Evolutionary conservation across 23 tunicate genomes (phyloP), one percentile per base, ranked within the genome.

Genomic region (Ciona savignyi): DNA sequence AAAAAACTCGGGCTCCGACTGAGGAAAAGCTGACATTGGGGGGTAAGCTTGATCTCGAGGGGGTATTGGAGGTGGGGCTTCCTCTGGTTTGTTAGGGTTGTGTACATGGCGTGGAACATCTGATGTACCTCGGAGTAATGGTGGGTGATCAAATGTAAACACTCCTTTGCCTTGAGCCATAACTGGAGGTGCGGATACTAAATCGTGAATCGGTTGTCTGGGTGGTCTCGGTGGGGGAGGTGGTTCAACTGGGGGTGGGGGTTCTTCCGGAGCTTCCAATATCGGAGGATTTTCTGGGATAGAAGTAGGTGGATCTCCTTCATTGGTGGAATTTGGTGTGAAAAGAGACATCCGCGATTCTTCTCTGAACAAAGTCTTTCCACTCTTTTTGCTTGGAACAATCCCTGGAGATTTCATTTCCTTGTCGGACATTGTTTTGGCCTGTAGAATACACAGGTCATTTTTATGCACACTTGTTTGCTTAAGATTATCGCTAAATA

Each of bases 391-490:
- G 74, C 96, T 82, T 29, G 80, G 78, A 1, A 73, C 79, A 30
- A 75, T 89, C 6, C 96, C 96, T 0, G 96, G 96, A 3, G 96
- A 89, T 60, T 83, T 83, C 28, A 83, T 78, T 48, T 89, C 96
- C 35, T 89, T 89, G 64, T 89, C 96, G 25, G 85, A 71, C 70
- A 78, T 63, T 11, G 77, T 26, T 27, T 81, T 78, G 21, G 80
- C 73, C 96, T 88, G 81, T 56, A 76, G 67, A 28, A 33, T 22
- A 70, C 21, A 30, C 15, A 33, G 25, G 25, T 23, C n/a, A n/a
- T n/a, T n/a, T n/a, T n/a, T n/a, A n/a, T n/a, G n/a, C n/a, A n/a
- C n/a, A n/a, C n/a, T n/a, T n/a, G n/a, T n/a, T n/a, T n/a, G n/a
- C n/a, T n/a, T n/a, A n/a, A n/a, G n/a, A n/a, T n/a, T n/a, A n/a